phyloP scores from a whole-genome alignment of 2,113 vertebrate genomes.

The Platanista minor region DNA sequence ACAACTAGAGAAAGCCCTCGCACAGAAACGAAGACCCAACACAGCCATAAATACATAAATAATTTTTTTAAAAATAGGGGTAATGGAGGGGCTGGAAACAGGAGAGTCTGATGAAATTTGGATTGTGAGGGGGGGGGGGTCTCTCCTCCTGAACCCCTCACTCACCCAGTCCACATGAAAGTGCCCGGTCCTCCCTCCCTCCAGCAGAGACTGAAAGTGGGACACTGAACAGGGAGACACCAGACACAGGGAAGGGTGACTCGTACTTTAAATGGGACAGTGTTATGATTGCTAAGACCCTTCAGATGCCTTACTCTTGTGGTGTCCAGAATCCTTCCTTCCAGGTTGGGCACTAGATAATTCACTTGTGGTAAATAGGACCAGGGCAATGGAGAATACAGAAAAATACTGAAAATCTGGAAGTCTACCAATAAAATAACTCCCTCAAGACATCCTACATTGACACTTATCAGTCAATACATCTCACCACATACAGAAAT shows the following conservation, averaged over 20 bases:
- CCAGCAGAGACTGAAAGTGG: neutral
- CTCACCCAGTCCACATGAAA: neutral
- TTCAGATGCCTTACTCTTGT: neutral
- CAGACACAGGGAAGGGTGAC: neutral
- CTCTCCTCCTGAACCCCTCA: neutral
- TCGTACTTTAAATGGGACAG: neutral
- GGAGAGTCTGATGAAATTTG: neutral
- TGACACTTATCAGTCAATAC: neutral
- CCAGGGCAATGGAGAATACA: neutral
- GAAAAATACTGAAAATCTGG: neutral
- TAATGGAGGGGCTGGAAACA: neutral
- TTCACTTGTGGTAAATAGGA: neutral
- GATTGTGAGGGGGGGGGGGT: neutral
- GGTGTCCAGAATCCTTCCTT: neutral
- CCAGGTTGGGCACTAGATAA: neutral
- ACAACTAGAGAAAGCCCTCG: too few relatives aligned
- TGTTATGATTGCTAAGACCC: too few relatives aligned
- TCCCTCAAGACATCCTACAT: neutral
- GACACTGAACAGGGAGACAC: neutral
- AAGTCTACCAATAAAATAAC: neutral
- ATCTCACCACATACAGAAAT: neutral
- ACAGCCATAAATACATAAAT: too few relatives aligned
- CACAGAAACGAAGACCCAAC: too few relatives aligned
- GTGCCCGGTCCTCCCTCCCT: accelerated
- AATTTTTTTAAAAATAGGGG: accelerated